Percentiles rank a stretch among this genome's conserved stretches.
These are phyloP conservation scores for Triplophysa rosa DNA, from an alignment of 2,113 vertebrate species.

Conservation along the genomic window DNA sequence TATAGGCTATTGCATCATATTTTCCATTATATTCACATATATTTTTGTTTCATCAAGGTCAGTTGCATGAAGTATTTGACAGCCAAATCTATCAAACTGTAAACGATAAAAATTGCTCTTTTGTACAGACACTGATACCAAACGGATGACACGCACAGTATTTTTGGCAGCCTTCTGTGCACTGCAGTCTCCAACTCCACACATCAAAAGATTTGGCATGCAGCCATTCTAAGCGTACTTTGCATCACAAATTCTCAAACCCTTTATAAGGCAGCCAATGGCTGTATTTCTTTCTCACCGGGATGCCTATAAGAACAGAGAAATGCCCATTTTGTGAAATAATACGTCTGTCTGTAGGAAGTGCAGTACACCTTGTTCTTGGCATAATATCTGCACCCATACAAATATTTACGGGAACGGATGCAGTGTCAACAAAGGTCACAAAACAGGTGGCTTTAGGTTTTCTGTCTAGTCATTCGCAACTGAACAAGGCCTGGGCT, in stretches of 20 bases:
- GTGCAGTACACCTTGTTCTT: constrained; percentile 72
- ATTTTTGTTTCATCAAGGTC: too few species aligned
- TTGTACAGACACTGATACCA: neutral
- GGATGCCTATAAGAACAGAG: constrained; percentile 21
- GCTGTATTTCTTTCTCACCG: constrained; percentile 25
- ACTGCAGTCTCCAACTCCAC: neutral
- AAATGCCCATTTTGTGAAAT: constrained; percentile 15
- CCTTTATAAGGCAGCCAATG: constrained; percentile 9
- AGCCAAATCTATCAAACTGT: neutral
- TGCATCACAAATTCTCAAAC: constrained; percentile 6
- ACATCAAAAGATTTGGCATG: constrained; percentile 11
- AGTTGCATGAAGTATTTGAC: neutral
- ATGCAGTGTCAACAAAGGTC: constrained; percentile 54
- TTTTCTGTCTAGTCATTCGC: constrained; percentile 25
- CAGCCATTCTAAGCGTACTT: constrained; percentile 9
- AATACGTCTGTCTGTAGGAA: constrained; percentile 60
- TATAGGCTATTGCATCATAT: too few species aligned
- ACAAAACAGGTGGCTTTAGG: constrained; percentile 20
- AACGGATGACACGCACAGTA: neutral
- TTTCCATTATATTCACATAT: too few species aligned
- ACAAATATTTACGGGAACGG: constrained; percentile 74
- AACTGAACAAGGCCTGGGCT: constrained; percentile 2
- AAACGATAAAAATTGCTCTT: neutral
- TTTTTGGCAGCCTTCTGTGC: neutral
- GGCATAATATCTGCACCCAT: constrained; percentile 57